Conservation (phyloP, 2,888 invertebrate genomes). For the Vanessa cardui region DNA sequence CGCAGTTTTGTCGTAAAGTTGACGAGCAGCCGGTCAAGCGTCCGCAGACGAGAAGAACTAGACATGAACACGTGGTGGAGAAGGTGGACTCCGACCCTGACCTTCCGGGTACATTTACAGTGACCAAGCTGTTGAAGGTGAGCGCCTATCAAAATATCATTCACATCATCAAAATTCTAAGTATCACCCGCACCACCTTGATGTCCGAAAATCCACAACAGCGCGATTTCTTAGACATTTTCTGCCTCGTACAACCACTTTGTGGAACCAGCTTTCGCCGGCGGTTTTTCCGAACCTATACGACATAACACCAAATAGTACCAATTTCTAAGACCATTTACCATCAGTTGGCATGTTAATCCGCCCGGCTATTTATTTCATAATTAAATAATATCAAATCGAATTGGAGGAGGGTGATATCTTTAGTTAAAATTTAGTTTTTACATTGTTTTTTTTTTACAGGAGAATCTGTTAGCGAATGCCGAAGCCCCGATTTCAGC, state of each 20-base stretch:
- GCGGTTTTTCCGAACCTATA: too few relatives aligned
- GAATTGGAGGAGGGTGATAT: neutral
- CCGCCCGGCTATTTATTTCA: too few relatives aligned
- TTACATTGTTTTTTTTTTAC: conserved; percentile 14
- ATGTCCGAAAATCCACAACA: too few relatives aligned
- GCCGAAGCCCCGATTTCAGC: conserved; percentile 48
- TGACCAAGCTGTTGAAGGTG: conserved; percentile 62
- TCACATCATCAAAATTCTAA: too few relatives aligned
- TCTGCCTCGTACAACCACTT: too few relatives aligned
- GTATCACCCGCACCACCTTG: too few relatives aligned
- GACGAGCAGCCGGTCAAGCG: conserved; percentile 54
- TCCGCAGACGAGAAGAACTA: conserved; percentile 56
- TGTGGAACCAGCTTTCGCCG: too few relatives aligned
- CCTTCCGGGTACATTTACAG: conserved; percentile 62
- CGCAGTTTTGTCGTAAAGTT: conserved; percentile 88
- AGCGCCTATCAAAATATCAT: neutral
- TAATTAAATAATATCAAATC: too few relatives aligned
- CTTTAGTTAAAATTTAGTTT: neutral
- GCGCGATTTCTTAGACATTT: too few relatives aligned
- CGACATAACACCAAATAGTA: too few relatives aligned
- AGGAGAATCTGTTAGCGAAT: conserved; percentile 49
- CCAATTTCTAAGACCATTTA: too few relatives aligned
- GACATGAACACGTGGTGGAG: conserved; percentile 44
- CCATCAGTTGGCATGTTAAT: too few relatives aligned
- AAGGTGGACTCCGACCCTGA: conserved; percentile 47